A percentile compares a stretch with the other conserved stretches of the same genome.
These are phyloP conservation scores for Stylophora pistillata DNA, from an alignment of 64 coral and sea anemone genomes.

Conservation along the genomic window DNA sequence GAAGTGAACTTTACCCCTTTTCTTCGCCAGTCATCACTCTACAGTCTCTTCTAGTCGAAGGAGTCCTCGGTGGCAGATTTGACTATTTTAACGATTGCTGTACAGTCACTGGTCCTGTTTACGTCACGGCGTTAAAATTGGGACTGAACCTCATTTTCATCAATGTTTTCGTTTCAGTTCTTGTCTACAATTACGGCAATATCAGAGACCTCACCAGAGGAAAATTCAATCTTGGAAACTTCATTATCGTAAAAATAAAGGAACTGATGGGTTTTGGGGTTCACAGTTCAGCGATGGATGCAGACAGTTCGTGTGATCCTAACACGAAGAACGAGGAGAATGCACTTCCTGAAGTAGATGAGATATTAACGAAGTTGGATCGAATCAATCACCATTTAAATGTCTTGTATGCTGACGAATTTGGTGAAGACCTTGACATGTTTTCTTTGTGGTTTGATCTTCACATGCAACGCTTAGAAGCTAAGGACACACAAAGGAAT, in stretches of 20 bases:
- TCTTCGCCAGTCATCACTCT: neutral
- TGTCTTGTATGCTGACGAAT: neutral
- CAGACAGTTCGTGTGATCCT: neutral
- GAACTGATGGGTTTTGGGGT: neutral
- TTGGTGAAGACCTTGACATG: neutral
- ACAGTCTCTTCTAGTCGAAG: neutral
- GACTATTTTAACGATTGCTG: constrained; percentile 13
- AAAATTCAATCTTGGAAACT: constrained; percentile 5
- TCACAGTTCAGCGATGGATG: no score
- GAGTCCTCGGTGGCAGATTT: neutral
- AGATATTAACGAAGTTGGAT: neutral
- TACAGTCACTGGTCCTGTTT: neutral
- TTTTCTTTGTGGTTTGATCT: constrained; percentile 12
- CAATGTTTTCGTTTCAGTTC: neutral
- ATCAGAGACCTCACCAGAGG: neutral
- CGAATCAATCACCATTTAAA: neutral
- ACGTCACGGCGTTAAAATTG: neutral
- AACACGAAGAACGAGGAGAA: neutral
- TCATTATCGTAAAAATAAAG: constrained; percentile 17
- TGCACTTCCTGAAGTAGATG: neutral
- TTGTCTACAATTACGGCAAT: neutral
- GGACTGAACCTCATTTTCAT: neutral
- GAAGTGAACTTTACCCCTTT: neutral
- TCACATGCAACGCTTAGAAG: neutral
- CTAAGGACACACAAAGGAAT: neutral